Percentiles rank a stretch among this genome's conserved stretches.
phyloP scores from a whole-genome alignment of 2,888 invertebrate genomes.

The Andrena haemorrhoa region DNA sequence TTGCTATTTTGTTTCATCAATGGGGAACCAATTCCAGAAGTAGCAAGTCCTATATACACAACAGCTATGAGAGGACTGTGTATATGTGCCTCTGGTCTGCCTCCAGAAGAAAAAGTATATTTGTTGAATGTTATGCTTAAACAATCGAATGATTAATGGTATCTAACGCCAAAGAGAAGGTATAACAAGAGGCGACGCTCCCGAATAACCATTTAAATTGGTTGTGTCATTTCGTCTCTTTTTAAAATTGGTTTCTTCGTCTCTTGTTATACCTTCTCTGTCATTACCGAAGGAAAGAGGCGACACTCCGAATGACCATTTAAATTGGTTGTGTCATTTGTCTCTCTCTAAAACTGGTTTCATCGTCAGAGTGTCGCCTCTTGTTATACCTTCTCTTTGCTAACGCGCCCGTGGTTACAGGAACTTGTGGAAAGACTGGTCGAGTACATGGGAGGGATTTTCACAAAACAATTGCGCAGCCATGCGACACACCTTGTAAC shows the following conservation, averaged over 20 bases:
- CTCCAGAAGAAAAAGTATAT: slow-evolving; percentile 85
- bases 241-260: too few relatives aligned
- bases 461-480: slow-evolving; percentile 87
- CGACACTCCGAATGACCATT: too few relatives aligned
- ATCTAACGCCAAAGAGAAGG: too few relatives aligned
- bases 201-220: too few relatives aligned
- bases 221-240: too few relatives aligned
- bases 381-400: too few relatives aligned
- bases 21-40: slow-evolving; percentile 90
- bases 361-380: too few relatives aligned
- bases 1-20: slow-evolving; percentile 90
- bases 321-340: too few relatives aligned
- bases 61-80: slow-evolving; percentile 92
- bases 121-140: not conserved
- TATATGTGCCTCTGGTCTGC: slow-evolving; percentile 88
- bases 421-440: slow-evolving; percentile 88
- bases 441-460: slow-evolving; percentile 92
- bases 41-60: slow-evolving; percentile 91
- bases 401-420: slow-evolving; percentile 79
- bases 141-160: not conserved
- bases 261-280: too few relatives aligned
- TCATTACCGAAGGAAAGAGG: too few relatives aligned
- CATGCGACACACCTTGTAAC: slow-evolving; percentile 94
- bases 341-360: too few relatives aligned
- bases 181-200: too few relatives aligned